Evolutionary conservation across 2,888 invertebrate species (phyloP).

Genomic region (Nysson spinosus): DNA sequence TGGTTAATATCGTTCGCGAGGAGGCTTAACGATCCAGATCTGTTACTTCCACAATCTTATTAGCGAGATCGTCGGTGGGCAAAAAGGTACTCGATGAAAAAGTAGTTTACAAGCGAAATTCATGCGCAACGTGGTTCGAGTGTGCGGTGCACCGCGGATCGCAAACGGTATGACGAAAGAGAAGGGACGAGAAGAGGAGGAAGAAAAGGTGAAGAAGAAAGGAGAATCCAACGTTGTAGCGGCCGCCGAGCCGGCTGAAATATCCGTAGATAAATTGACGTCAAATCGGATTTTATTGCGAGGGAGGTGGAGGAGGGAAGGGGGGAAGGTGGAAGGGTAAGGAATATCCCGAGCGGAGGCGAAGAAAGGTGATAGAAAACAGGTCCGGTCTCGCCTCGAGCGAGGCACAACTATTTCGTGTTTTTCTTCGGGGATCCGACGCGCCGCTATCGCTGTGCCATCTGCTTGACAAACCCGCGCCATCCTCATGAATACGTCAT

Average conservation of each 20-base stretch:
- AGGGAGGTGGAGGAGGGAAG: slow-evolving; percentile 25
- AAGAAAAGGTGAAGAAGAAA: slow-evolving; percentile 42
- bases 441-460: slow-evolving; percentile 70
- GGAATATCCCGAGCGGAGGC: slow-evolving; percentile 50
- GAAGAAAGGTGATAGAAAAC: slow-evolving; percentile 76
- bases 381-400: slow-evolving; percentile 75
- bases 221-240: slow-evolving; percentile 27
- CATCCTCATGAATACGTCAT: slow-evolving; percentile 75
- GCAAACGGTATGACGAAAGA: slow-evolving; percentile 12
- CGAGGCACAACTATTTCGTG: slow-evolving; percentile 74
- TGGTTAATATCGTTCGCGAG: slow-evolving; percentile 34
- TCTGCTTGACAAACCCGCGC: slow-evolving; percentile 70
- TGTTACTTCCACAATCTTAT: slow-evolving; percentile 50
- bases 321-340: slow-evolving; percentile 24
- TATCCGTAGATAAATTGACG: slow-evolving; percentile 74
- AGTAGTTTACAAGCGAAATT: slow-evolving; percentile 55
- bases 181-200: slow-evolving; percentile 26
- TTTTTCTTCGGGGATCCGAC: slow-evolving; percentile 70
- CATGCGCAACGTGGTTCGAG: slow-evolving; percentile 46
- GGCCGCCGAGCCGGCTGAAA: slow-evolving; percentile 57
- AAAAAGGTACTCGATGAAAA: slow-evolving; percentile 31
- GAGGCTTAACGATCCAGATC: slow-evolving; percentile 51
- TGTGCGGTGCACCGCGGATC: slow-evolving; percentile 8
- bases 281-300: slow-evolving; percentile 75
- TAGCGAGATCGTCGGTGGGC: slow-evolving; percentile 41